A percentile compares a stretch with the other conserved stretches of the same genome.
phyloP scores from a whole-genome alignment of 2,888 invertebrate genomes.

The Saturnia japonica region DNA sequence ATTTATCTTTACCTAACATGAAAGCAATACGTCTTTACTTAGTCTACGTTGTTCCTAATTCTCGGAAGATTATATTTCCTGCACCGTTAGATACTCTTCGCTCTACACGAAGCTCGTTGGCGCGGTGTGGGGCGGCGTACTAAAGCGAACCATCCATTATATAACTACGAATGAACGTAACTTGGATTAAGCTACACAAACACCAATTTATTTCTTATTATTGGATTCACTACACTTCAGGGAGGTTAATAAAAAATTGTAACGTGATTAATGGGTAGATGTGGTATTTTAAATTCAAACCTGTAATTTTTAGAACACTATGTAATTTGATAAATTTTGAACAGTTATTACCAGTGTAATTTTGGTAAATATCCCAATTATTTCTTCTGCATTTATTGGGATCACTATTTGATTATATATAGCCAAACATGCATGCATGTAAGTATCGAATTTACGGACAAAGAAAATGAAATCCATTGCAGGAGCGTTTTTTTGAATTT shows the following conservation, averaged over 20 bases:
- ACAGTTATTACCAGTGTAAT: not conserved
- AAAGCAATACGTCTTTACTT: not conserved
- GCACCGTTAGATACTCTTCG: slow-evolving; percentile 28
- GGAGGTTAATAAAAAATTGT: not conserved
- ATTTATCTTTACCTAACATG: not conserved
- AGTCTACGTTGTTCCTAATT: slow-evolving; percentile 32
- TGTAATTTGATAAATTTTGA: too few relatives aligned
- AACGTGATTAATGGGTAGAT: not conserved
- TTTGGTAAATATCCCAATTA: not conserved
- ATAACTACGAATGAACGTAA: slow-evolving; percentile 31
- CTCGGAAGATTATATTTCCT: slow-evolving; percentile 46
- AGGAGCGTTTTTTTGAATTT: too few relatives aligned
- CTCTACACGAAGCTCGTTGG: not conserved
- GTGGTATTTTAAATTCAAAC: too few relatives aligned
- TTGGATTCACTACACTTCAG: not conserved
- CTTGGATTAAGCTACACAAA: not conserved
- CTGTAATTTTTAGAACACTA: too few relatives aligned
- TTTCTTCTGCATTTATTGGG: not conserved
- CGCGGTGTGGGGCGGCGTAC: not conserved
- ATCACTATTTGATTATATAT: too few relatives aligned
- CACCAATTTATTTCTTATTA: not conserved
- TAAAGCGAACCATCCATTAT: slow-evolving; percentile 18
- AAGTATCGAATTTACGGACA: too few relatives aligned
- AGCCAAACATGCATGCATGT: too few relatives aligned
- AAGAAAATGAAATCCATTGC: too few relatives aligned